Base-by-base conservation (phyloP, 2,888 invertebrate species). In the Drosophila yooni region DNA sequence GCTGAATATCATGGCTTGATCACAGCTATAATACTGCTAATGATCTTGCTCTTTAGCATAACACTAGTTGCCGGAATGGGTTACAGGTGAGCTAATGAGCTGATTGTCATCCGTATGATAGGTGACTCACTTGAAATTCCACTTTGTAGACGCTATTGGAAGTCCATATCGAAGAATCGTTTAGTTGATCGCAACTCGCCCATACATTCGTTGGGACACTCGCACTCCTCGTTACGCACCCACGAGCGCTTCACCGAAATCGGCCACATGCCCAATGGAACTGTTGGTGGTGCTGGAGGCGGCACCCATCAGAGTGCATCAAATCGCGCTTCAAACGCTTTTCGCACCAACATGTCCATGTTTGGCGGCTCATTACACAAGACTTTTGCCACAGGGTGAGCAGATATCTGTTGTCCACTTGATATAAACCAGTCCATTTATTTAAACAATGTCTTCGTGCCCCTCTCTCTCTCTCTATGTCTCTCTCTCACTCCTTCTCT, bases 1-100 rank as follows among this genome's bases (percentile, higher is more conserved):
- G 95, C 96, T 63, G 97, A 97, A 92, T 98, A 98, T 93, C 96
- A 98, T 88, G 96, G 97, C 1, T 93, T 98, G n/a, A 94, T 98
- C 61, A 96, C 96, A 3, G 96, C 97, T 0, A 94, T 98, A 0
- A 95, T 97, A 70, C 94, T 96, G 15, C 94, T 98, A 38, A 95
- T 97, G 82, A 95, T 96, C 11, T 93, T 97, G 43, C 92, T 97
- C 25, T 94, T 97, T 70, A 96, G 96, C 48, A 95, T 97, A 84
- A 94, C 97, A 27, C 94, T 96, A 57, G 94, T 96, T 29, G 96
- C 96, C 0, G 95, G 96, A 71, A 94, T 97, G 77, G 96, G 96
- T 73, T 97, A 97, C 92, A 95, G 96, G 96, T 96, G 91, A 87
- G 86, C 33, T 43, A 3, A 48, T 43, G n/a, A 43, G 33, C 25